These are phyloP conservation scores for Pontoporia blainvillei DNA, from an alignment of 2,113 vertebrate genomes.

Conservation along the genomic window DNA sequence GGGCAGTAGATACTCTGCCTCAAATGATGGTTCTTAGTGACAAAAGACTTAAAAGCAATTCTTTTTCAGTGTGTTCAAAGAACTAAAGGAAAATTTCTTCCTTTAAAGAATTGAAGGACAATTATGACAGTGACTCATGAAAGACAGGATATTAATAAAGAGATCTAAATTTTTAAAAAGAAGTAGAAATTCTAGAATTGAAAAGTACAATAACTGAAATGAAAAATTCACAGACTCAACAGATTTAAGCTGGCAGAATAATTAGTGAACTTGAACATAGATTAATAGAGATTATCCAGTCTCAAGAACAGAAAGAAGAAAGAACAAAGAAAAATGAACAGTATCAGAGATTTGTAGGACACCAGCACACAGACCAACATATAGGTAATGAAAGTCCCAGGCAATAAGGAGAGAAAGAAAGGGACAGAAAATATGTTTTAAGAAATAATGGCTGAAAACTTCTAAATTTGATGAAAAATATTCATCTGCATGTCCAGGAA, in stretches of 20 bases:
- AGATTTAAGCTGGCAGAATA: neutral
- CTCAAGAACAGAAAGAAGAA: neutral
- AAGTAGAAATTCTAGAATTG: neutral
- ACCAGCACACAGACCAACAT: neutral
- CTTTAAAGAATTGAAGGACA: neutral
- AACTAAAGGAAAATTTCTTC: neutral
- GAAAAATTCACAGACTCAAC: neutral
- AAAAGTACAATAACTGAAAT: neutral
- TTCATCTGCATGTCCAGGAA: neutral
- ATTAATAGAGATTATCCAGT: neutral
- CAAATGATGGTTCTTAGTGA: neutral
- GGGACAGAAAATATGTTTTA: neutral
- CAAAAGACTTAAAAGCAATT: neutral
- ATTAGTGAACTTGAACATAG: neutral
- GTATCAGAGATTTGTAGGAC: neutral
- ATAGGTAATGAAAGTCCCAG: neutral
- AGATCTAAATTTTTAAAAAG: neutral
- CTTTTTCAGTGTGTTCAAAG: neutral
- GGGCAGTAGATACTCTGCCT: neutral
- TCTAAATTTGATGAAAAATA: neutral
- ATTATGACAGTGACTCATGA: neutral
- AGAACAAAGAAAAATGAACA: neutral
- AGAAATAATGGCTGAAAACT: neutral
- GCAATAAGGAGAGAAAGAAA: neutral
- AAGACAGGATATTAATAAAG: neutral